phyloP scores from a whole-genome alignment of 2,888 invertebrate genomes.

The Xestia ashworthii region DNA sequence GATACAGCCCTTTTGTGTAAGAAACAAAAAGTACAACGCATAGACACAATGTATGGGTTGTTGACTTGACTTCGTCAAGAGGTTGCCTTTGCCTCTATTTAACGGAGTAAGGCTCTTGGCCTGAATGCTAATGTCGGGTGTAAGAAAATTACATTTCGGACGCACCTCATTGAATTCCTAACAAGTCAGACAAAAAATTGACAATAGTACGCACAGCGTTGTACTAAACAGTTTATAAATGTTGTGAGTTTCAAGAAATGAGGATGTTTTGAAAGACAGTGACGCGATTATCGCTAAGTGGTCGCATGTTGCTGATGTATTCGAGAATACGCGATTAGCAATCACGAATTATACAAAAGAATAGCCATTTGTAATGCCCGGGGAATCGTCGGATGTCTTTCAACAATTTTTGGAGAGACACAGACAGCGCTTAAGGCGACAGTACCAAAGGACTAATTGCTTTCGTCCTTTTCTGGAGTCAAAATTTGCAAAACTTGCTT shows the following conservation, averaged over 20 bases:
- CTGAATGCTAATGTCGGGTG: conserved; percentile 77
- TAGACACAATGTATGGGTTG: conserved; percentile 78
- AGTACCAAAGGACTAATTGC: conserved; percentile 62
- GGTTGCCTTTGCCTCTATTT: conserved; percentile 72
- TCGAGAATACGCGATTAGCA: conserved; percentile 68
- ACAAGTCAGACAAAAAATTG: conserved; percentile 67
- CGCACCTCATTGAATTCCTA: conserved; percentile 73
- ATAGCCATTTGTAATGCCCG: conserved; percentile 71
- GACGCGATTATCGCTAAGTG: conserved; percentile 64
- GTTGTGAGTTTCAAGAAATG: conserved; percentile 55
- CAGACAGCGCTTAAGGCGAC: conserved; percentile 73
- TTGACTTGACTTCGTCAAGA: conserved; percentile 82
- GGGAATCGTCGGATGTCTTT: conserved; percentile 73
- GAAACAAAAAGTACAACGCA: conserved; percentile 81
- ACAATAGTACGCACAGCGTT: conserved; percentile 65
- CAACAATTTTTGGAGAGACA: conserved; percentile 70
- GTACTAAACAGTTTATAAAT: conserved; percentile 53
- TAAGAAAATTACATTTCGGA: conserved; percentile 75
- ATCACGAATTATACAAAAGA: conserved; percentile 69
- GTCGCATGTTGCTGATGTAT: conserved; percentile 74
- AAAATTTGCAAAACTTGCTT: conserved; percentile 25
- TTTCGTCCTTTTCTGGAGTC: conserved; percentile 53
- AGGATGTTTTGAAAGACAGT: conserved; percentile 62
- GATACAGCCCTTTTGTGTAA: conserved; percentile 88
- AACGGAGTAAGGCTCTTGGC: conserved; percentile 74